These are phyloP conservation scores for Drosophila colorata DNA, from an alignment of 2,888 invertebrate species.

Conservation along the genomic window DNA sequence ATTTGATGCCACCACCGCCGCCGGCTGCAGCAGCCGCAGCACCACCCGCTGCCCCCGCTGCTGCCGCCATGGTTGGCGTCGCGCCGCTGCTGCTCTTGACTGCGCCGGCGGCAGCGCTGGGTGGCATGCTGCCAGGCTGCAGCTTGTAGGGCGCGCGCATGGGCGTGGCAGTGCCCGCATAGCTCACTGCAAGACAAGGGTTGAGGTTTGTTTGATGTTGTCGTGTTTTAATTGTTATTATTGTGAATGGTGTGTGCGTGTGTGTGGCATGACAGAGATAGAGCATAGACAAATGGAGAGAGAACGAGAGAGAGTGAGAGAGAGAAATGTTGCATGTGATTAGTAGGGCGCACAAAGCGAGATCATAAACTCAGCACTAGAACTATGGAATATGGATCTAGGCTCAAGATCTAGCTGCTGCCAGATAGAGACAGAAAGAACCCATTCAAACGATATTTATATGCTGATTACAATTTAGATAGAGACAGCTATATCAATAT, in stretches of 20 bases:
- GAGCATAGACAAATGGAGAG: slow-evolving; percentile 4
- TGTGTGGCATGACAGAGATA: background rate
- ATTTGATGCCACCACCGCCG: slow-evolving; percentile 56
- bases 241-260: slow-evolving; percentile 6
- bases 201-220: slow-evolving; percentile 19
- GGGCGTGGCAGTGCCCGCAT: slow-evolving; percentile 59
- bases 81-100: slow-evolving; percentile 15
- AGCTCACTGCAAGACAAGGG: slow-evolving; percentile 72
- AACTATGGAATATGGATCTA: too few relatives aligned
- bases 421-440: background rate
- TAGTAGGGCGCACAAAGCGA: slow-evolving; percentile 15
- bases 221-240: slow-evolving; percentile 15
- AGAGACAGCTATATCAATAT: background rate
- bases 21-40: slow-evolving; percentile 34
- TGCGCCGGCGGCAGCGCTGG: background rate
- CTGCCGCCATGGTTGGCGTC: slow-evolving; percentile 33
- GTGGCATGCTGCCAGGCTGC: slow-evolving; percentile 1
- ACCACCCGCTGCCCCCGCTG: slow-evolving; percentile 2
- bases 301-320: slow-evolving; percentile 12
- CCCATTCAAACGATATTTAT: background rate
- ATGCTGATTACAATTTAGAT: too few relatives aligned
- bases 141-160: slow-evolving; percentile 49
- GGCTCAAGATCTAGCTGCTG: background rate
- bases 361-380: too few relatives aligned
- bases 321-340: slow-evolving; percentile 32